These are phyloP conservation scores for Gasterosteus nipponicus DNA, from an alignment of 2,113 vertebrate species.

Conservation along the genomic window DNA sequence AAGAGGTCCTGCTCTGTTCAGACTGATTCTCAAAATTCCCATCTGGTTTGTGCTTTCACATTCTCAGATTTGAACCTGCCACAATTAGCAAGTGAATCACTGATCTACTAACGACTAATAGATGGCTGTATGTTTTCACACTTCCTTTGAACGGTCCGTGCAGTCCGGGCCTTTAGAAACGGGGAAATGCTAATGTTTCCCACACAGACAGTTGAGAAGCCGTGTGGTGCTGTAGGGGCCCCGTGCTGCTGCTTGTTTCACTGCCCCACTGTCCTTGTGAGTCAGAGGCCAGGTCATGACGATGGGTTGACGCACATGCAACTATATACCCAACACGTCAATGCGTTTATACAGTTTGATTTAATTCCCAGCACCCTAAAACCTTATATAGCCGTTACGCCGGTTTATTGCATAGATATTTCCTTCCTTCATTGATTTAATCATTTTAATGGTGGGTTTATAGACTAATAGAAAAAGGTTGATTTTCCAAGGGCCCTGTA, in stretches of 20 bases:
- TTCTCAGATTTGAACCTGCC: constrained; percentile 4
- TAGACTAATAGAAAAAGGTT: constrained; percentile 50
- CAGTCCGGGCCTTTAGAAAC: not conserved
- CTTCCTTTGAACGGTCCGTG: constrained; percentile 9
- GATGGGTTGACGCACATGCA: constrained; percentile 45
- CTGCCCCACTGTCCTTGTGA: constrained; percentile 82
- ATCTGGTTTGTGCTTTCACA: not conserved
- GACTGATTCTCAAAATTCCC: not conserved
- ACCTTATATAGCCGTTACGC: constrained; percentile 12
- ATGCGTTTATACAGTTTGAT: constrained; percentile 17
- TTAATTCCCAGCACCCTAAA: constrained; percentile 43
- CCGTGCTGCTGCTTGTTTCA: constrained; percentile 79
- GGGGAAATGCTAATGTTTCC: constrained; percentile 18
- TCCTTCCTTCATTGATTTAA: constrained; percentile 60
- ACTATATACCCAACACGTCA: constrained; percentile 18
- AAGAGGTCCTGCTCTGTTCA: not conserved
- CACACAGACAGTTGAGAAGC: constrained; percentile 50
- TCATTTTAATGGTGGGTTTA: constrained; percentile 66
- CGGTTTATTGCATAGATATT: constrained; percentile 29
- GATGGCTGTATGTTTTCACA: constrained; percentile 11
- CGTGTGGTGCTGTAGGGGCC: constrained; percentile 70
- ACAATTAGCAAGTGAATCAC: constrained; percentile 10
- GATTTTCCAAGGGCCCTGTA: constrained; percentile 37
- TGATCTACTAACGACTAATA: constrained; percentile 22
- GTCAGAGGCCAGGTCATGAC: constrained; percentile 79